Evolutionary conservation across 2,113 vertebrate species (phyloP).

Genomic region (Dipodomys ordii): DNA sequence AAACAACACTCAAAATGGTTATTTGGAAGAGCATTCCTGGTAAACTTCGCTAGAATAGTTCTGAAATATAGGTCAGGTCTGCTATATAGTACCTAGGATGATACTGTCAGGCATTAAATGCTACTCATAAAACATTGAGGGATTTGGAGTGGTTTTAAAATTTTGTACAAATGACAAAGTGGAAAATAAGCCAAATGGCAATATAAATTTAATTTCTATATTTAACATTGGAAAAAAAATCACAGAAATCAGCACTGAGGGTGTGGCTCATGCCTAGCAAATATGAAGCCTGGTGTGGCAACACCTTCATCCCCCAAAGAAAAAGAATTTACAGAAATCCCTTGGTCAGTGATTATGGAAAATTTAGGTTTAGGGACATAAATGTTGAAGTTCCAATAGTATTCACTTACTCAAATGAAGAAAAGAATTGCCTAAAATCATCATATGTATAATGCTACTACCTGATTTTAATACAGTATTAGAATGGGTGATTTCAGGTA

Average conservation of each 20-base stretch:
- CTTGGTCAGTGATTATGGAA: slow-evolving; percentile 38
- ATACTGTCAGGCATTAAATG: slow-evolving; percentile 18
- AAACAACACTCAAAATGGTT: neutral
- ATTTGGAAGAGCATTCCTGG: neutral
- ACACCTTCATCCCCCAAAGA: too few relatives aligned
- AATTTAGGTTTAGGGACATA: slow-evolving; percentile 10
- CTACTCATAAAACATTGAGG: slow-evolving; percentile 72
- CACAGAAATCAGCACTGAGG: slow-evolving; percentile 33
- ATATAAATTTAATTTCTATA: slow-evolving; percentile 66
- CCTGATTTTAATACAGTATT: neutral
- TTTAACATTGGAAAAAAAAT: slow-evolving; percentile 58
- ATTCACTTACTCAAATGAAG: slow-evolving; percentile 51
- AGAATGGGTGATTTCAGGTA: neutral
- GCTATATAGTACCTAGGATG: neutral
- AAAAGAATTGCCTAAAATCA: slow-evolving; percentile 47
- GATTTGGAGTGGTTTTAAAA: slow-evolving; percentile 64
- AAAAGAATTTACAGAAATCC: slow-evolving; percentile 22
- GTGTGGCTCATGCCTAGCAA: too few relatives aligned
- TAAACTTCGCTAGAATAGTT: neutral
- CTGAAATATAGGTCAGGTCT: slow-evolving; percentile 38
- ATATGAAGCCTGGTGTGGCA: too few relatives aligned
- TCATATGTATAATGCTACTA: neutral
- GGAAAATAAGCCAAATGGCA: slow-evolving; percentile 47
- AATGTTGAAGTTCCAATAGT: slow-evolving; percentile 7
- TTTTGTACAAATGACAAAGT: slow-evolving; percentile 47